Evolutionary conservation across 2,888 invertebrate species (phyloP), one percentile per base, ranked within the genome.

Genomic region (Ethmia dodecea): DNA sequence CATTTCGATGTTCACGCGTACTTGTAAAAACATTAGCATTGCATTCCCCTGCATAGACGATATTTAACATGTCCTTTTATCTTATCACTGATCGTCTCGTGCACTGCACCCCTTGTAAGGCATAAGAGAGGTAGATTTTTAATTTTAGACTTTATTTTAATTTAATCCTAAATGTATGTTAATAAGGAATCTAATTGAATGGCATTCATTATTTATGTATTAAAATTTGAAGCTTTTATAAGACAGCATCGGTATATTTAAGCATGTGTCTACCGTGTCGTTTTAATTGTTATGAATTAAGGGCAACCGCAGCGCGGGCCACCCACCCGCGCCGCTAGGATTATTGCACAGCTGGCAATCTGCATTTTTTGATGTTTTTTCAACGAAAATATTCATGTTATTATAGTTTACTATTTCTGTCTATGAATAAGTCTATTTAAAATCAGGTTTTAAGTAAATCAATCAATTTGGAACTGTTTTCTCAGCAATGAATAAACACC

Each of bases 381-480:
- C 79, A 81, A 78, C 68, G 81, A 68, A 62, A 62, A 73, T 81
- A 69, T 80, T 77, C 80, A 80, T 70, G 66, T 70, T 77, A 68
- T 76, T 69, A 62, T 73, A 77, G 57, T 76, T 72, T 76, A 75
- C 69, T 75, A 77, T 78, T 65, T 71, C 72, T 76, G 63, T 78
- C n/a, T n/a, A 67, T 62, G 63, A 65, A 72, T 75, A 81, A 75
- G 72, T 75, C 53, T 78, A 77, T 77, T 74, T 76, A 75, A 76
- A 84, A 84, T 84, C 84, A 81, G 71, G 81, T 80, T 74, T 67
- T 75, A 72, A 66, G 57, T 71, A 76, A 83, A 83, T 84, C 83
- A 83, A 83, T 84, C 83, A 81, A 83, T 84, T 84, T 84, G 71
- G 77, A 83, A 64, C 67, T 63, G 75, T 83, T 83, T 84, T 84